These are phyloP conservation scores for Lasioglossum oenotherae DNA, from an alignment of 2,888 invertebrate species.

Conservation along the genomic window DNA sequence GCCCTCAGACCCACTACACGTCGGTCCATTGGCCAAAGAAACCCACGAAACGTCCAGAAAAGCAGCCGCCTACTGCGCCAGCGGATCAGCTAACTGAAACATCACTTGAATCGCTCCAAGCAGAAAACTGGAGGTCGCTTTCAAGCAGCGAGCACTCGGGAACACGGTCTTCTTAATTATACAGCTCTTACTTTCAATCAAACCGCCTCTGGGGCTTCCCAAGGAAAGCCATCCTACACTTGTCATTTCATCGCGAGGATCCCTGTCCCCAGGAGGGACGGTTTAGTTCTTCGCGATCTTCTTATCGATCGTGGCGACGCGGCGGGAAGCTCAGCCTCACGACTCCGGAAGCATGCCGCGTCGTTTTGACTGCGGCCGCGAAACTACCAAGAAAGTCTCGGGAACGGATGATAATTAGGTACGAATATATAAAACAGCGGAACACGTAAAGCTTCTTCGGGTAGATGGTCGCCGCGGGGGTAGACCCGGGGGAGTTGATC, in stretches of 20 bases:
- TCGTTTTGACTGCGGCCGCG: conserved; percentile 33
- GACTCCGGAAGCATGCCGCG: conserved; percentile 37
- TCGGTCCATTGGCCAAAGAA: background rate
- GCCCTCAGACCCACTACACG: too few species aligned
- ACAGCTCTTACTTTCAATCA: conserved; percentile 17
- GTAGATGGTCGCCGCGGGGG: conserved; percentile 20
- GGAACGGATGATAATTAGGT: conserved; percentile 69
- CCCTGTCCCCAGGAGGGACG: background rate
- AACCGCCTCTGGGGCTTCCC: background rate
- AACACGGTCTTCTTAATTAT: conserved; percentile 17
- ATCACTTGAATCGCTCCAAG: conserved; percentile 2
- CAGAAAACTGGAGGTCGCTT: conserved; percentile 1
- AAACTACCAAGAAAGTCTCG: conserved; percentile 40
- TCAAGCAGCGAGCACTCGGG: conserved; percentile 3
- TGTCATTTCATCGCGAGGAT: conserved; percentile 5
- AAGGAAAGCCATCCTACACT: conserved; percentile 15
- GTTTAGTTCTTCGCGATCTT: conserved; percentile 14
- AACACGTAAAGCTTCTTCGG: conserved; percentile 63
- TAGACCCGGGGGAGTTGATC: conserved; percentile 52
- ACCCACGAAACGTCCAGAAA: background rate
- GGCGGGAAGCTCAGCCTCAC: background rate
- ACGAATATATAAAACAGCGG: conserved; percentile 66
- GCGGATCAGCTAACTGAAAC: conserved; percentile 10
- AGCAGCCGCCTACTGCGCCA: too few species aligned
- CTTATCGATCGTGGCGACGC: conserved; percentile 24